phyloP scores from a whole-genome alignment of 2,797 vertebrate genomes.

The Falco rusticolus region DNA sequence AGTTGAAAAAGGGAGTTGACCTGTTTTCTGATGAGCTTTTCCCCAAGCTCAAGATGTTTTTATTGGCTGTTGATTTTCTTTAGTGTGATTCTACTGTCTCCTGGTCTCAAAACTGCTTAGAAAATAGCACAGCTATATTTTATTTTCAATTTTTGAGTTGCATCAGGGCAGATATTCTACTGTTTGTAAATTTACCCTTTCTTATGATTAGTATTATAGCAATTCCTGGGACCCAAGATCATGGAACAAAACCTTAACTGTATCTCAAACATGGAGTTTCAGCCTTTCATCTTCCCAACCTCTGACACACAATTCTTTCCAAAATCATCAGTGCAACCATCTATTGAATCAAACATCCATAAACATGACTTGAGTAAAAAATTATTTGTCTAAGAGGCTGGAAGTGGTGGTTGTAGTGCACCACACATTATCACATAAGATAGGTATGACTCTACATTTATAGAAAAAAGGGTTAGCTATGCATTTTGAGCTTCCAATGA shows the following conservation, averaged over 20 bases:
- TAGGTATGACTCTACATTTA: neutral
- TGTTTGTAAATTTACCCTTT: neutral
- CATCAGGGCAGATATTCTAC: neutral
- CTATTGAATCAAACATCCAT: neutral
- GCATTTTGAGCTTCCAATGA: neutral
- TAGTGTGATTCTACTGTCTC: neutral
- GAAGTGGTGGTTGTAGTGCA: neutral
- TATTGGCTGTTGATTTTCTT: neutral
- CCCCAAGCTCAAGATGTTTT: neutral
- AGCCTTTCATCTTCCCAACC: neutral
- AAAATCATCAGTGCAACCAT: neutral
- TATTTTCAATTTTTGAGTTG: neutral
- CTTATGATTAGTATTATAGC: neutral
- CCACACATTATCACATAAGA: rapidly evolving
- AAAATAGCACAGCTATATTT: neutral
- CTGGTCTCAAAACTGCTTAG: neutral
- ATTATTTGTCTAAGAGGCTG: neutral
- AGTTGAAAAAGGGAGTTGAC: slow-evolving; percentile 4
- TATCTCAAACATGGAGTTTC: neutral
- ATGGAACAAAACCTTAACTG: neutral
- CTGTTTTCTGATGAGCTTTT: neutral
- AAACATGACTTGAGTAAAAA: neutral
- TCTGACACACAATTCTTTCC: neutral
- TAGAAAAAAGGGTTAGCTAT: neutral
- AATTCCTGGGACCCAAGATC: neutral